A percentile compares a stretch with the other conserved stretches of the same genome.
Evolutionary conservation across 1,140 invertebrate genomes (phyloP).

Genomic region (Pristionchus pacificus): DNA sequence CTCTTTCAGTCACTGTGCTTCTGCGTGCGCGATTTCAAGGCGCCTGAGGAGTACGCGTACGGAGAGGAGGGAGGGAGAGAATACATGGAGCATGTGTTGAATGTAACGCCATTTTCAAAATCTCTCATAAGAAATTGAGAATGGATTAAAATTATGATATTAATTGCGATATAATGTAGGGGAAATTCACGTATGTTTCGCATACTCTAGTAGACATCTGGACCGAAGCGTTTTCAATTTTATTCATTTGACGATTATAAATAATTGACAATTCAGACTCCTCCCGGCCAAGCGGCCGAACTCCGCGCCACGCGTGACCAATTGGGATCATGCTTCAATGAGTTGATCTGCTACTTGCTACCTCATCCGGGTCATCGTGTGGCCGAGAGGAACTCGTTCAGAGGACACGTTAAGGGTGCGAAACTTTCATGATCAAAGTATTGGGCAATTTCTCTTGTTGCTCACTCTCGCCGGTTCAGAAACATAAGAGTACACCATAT

Average conservation of each 20-base stretch:
- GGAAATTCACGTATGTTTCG: too few relatives aligned
- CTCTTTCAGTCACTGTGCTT: slow-evolving; percentile 48
- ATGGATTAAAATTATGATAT: too few relatives aligned
- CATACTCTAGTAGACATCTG: too few relatives aligned
- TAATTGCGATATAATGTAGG: too few relatives aligned
- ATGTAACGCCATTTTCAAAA: slow-evolving; percentile 8
- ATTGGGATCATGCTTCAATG: slow-evolving; percentile 47
- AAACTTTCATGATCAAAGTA: too few relatives aligned
- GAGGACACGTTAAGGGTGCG: slow-evolving; percentile 52
- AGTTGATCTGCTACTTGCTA: slow-evolving; percentile 46
- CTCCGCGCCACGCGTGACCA: slow-evolving; percentile 43
- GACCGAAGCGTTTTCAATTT: too few relatives aligned
- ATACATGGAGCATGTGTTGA: slow-evolving; percentile 42
- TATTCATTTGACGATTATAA: background rate
- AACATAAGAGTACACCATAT: too few relatives aligned
- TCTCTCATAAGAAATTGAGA: too few relatives aligned
- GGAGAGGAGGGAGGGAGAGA: slow-evolving; percentile 46
- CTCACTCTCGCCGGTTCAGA: too few relatives aligned
- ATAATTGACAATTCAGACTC: slow-evolving; percentile 16
- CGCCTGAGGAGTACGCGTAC: slow-evolving; percentile 43
- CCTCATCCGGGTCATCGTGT: slow-evolving; percentile 56
- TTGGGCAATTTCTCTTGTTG: too few relatives aligned
- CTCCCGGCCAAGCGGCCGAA: slow-evolving; percentile 36
- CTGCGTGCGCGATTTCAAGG: slow-evolving; percentile 54
- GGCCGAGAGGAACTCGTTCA: slow-evolving; percentile 46